These are phyloP conservation scores for Tupaia tana DNA, from an alignment of 2,113 vertebrate genomes.

Conservation along the genomic window DNA sequence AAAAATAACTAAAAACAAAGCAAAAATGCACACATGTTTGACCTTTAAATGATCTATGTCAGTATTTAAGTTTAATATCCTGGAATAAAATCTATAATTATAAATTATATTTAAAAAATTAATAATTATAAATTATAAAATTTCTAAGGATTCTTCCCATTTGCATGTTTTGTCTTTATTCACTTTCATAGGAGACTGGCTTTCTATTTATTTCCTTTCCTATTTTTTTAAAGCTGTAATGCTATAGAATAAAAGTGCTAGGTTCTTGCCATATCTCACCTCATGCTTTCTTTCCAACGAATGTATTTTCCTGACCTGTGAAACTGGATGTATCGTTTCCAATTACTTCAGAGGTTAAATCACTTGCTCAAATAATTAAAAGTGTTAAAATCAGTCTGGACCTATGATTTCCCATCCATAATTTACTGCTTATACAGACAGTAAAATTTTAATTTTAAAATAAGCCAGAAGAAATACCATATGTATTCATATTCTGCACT, in stretches of 20 bases:
- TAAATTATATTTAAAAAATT: not conserved
- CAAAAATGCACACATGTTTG: not conserved
- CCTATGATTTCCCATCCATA: not conserved
- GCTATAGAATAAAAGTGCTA: not conserved
- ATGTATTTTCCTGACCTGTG: not conserved
- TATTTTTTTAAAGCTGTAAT: not conserved
- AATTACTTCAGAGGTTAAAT: not conserved
- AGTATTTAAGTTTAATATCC: not conserved
- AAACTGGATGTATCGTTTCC: not conserved
- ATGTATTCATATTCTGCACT: not conserved
- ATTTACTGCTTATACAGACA: not conserved
- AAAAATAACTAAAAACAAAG: too few relatives aligned
- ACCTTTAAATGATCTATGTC: not conserved
- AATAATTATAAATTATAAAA: not conserved
- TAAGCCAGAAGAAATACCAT: not conserved
- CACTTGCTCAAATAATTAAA: not conserved
- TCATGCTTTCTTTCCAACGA: not conserved
- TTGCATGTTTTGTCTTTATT: constrained; percentile 7
- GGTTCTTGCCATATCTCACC: not conserved
- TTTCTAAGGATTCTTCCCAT: not conserved
- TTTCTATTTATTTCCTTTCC: not conserved
- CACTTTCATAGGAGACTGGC: not conserved
- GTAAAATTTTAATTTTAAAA: constrained; percentile 16
- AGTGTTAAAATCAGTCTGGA: not conserved
- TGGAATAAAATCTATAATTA: not conserved